A percentile compares a stretch with the other conserved stretches of the same genome.
Evolutionary conservation across 1,140 invertebrate species (phyloP).

Genomic region (Zaprionus tsacasi): DNA sequence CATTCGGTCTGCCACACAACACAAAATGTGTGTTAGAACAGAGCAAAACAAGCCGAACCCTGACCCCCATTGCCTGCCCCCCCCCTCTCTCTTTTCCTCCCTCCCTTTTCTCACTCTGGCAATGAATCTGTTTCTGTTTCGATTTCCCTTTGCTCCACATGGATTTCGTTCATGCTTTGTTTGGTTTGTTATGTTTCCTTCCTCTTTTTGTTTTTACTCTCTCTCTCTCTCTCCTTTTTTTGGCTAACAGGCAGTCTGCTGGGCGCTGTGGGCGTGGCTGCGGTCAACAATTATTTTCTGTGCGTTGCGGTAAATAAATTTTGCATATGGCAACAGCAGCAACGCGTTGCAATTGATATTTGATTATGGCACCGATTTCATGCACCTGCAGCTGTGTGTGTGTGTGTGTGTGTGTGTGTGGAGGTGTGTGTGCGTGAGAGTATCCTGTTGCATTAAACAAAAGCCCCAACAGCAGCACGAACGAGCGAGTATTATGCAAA

Average conservation of each 20-base stretch:
- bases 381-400: conserved; percentile 13
- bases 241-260: neutral
- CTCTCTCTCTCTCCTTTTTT: neutral
- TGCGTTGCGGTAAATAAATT: conserved; percentile 23
- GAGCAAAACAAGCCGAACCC: neutral
- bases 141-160: conserved; percentile 26
- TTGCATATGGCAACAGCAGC: conserved; percentile 11
- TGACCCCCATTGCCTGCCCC: conserved; percentile 8
- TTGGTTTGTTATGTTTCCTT: conserved; percentile 11
- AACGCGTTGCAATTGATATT: conserved; percentile 64
- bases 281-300: conserved; percentile 49
- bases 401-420: neutral
- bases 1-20: conserved; percentile 70
- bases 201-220: neutral
- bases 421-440: neutral
- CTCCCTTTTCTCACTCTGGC: neutral
- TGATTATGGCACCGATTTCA: conserved; percentile 51
- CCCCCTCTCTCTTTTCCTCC: neutral
- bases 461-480: conserved; percentile 11
- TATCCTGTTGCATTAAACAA: conserved; percentile 19
- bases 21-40: conserved; percentile 41
- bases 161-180: conserved; percentile 29
- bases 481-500: conserved; percentile 28
- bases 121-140: conserved; percentile 25
- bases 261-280: conserved; percentile 36